A percentile compares a stretch with the other conserved stretches of the same genome.
phyloP scores from a whole-genome alignment of 2,797 vertebrate species.

The Leptoclinus maculatus region DNA sequence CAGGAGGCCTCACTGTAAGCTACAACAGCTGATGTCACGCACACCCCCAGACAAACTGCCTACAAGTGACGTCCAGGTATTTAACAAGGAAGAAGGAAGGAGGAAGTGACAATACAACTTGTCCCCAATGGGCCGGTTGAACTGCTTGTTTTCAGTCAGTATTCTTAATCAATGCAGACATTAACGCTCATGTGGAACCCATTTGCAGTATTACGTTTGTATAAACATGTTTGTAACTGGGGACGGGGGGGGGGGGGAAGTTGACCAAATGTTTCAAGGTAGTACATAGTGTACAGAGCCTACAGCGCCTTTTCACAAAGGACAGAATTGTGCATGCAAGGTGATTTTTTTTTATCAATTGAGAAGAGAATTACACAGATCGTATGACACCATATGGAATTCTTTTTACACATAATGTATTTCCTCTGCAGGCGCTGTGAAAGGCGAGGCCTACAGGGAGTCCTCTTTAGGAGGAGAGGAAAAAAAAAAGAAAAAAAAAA shows the following conservation, averaged over 20 bases:
- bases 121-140: constrained; percentile 21
- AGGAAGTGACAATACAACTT: constrained; percentile 30
- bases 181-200: neutral
- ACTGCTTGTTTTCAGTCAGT: constrained; percentile 4
- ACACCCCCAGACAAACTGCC: constrained; percentile 53
- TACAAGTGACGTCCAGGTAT: constrained; percentile 54
- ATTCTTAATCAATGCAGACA: constrained; percentile 14
- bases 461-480: constrained; percentile 79
- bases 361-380: constrained; percentile 83
- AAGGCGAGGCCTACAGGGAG: constrained; percentile 83
- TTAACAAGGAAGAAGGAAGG: constrained; percentile 50
- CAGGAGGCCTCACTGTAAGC: constrained; percentile 63
- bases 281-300: constrained; percentile 52
- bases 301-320: constrained; percentile 68
- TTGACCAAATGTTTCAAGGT: constrained; percentile 14
- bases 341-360: constrained; percentile 79
- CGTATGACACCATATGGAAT: constrained; percentile 86
- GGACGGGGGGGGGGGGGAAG: neutral
- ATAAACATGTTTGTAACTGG: constrained; percentile 21
- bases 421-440: constrained; percentile 84
- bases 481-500: constrained; percentile 29
- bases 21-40: constrained; percentile 66
- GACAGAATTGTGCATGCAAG: constrained; percentile 68
- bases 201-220: neutral
- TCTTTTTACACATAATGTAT: constrained; percentile 88